A percentile compares a stretch with the other conserved stretches of the same genome.
Conservation (phyloP, 2,113 vertebrate genomes). For the Sitta europaea region DNA sequence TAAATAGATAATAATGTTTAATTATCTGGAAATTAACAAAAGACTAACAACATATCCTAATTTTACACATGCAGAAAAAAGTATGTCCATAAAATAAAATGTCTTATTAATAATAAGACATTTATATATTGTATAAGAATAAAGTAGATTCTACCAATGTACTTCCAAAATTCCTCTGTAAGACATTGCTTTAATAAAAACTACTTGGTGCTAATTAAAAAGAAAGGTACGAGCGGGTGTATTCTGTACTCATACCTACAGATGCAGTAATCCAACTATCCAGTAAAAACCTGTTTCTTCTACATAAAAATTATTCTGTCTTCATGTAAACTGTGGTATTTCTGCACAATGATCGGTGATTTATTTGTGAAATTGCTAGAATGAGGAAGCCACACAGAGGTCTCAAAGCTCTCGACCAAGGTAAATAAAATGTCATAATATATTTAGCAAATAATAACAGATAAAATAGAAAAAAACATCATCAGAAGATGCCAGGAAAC, state of each 20-base stretch:
- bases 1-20: slow-evolving; percentile 66
- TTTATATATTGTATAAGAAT: too few relatives aligned
- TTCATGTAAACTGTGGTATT: slow-evolving; percentile 5
- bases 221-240: neutral
- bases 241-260: neutral
- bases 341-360: neutral
- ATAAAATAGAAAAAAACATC: slow-evolving; percentile 17
- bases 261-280: neutral
- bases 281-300: neutral
- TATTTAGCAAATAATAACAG: slow-evolving; percentile 51
- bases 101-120: too few relatives aligned
- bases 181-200: slow-evolving; percentile 4
- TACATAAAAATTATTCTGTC: slow-evolving; percentile 5
- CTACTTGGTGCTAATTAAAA: neutral
- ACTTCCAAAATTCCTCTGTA: neutral
- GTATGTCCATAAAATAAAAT: slow-evolving; percentile 17
- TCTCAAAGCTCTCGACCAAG: slow-evolving; percentile 21
- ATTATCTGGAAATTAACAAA: slow-evolving; percentile 66
- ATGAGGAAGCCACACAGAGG: neutral
- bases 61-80: slow-evolving; percentile 42
- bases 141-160: neutral
- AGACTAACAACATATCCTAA: slow-evolving; percentile 42
- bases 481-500: neutral
- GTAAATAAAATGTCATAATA: slow-evolving; percentile 62
- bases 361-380: slow-evolving; percentile 53